phyloP scores from a whole-genome alignment of 2,113 vertebrate genomes.

The Dipodomys merriami region DNA sequence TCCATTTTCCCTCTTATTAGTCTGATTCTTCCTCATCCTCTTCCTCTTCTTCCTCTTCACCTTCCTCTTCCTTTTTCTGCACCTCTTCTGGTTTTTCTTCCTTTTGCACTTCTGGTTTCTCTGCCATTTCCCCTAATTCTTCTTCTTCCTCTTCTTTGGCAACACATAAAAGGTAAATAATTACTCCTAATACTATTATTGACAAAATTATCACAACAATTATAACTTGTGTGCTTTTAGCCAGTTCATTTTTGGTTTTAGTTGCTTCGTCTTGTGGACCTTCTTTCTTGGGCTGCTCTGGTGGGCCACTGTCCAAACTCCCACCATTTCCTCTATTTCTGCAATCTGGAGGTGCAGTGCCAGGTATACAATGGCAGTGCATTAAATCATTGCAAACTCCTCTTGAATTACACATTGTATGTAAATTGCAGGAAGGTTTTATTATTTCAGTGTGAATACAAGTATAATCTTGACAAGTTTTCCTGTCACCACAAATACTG shows the following conservation, averaged over 20 bases:
- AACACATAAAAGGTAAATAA: accelerated
- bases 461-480: conserved; percentile 23
- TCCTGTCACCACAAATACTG: conserved; percentile 13
- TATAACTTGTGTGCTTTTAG: background rate
- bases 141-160: background rate
- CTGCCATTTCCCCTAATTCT: accelerated
- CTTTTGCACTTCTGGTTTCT: background rate
- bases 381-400: conserved; percentile 86
- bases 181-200: accelerated
- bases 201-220: background rate
- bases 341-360: conserved; percentile 89
- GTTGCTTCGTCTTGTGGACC: accelerated
- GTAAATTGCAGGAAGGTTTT: background rate
- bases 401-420: background rate
- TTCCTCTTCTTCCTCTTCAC: background rate
- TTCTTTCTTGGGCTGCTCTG: accelerated
- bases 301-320: conserved; percentile 89
- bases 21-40: background rate
- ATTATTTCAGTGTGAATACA: background rate
- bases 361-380: conserved; percentile 88
- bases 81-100: background rate
- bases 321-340: conserved; percentile 85
- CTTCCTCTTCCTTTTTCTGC: background rate
- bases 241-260: no score
- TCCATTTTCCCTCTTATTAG: background rate